Evolutionary conservation across 64 coral and sea anemone species (phyloP).

Genomic region (Catalaphyllia jardinei): DNA sequence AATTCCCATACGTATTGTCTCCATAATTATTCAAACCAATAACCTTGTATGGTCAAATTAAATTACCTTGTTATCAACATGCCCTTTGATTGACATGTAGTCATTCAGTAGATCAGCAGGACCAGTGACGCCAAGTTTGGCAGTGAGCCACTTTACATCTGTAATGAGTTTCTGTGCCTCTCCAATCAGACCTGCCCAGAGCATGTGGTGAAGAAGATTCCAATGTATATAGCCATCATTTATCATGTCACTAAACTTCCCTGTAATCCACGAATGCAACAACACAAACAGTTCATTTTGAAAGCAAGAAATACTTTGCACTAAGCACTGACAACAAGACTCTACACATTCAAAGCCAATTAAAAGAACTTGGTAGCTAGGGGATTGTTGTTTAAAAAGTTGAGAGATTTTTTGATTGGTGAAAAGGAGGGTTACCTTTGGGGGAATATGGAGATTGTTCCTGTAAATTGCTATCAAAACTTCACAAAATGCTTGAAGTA

Average conservation of each 20-base stretch:
- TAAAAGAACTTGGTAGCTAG: too few relatives aligned
- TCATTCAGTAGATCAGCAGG: slow-evolving; percentile 88
- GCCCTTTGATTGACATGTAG: slow-evolving; percentile 67
- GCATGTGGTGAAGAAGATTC: slow-evolving; percentile 86
- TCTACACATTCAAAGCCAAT: too few relatives aligned
- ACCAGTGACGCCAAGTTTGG: slow-evolving; percentile 74
- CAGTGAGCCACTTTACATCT: slow-evolving; percentile 73
- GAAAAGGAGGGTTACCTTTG: too few relatives aligned
- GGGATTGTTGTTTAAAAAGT: too few relatives aligned
- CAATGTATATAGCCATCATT: slow-evolving; percentile 94
- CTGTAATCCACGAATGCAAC: slow-evolving; percentile 18
- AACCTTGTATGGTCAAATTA: neutral
- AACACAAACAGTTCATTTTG: neutral
- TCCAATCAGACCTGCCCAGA: slow-evolving; percentile 62
- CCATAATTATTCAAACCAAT: neutral
- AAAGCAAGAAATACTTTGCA: too few relatives aligned
- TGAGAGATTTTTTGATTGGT: too few relatives aligned
- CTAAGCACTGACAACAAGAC: too few relatives aligned
- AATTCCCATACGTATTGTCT: neutral
- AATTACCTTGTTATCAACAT: slow-evolving; percentile 29
- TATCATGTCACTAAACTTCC: slow-evolving; percentile 56
- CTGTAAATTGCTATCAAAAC: too few relatives aligned
- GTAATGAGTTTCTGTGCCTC: slow-evolving; percentile 67
- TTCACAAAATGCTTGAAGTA: too few relatives aligned
- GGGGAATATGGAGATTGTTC: too few relatives aligned